Conservation (phyloP, 2,888 invertebrate genomes). For the Melanophora roralis region DNA sequence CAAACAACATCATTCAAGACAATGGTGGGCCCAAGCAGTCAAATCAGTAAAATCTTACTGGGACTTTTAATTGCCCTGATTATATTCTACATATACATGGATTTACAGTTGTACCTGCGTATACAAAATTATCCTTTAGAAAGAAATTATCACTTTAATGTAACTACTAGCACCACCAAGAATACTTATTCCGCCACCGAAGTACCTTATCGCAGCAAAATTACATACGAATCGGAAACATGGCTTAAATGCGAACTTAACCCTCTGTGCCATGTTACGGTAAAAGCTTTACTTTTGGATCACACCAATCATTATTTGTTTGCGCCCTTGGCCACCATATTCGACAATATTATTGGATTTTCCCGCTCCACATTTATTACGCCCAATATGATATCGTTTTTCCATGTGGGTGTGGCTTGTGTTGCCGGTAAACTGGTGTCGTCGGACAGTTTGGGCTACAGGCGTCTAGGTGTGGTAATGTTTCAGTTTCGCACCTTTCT, state of each 20-base stretch:
- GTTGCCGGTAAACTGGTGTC: conserved; percentile 86
- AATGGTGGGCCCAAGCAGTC: conserved; percentile 85
- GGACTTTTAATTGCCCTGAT: conserved; percentile 80
- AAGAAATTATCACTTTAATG: conserved; percentile 76
- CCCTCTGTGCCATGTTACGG: conserved; percentile 88
- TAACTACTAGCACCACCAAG: conserved; percentile 22
- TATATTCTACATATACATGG: conserved; percentile 85
- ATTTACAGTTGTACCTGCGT: conserved; percentile 83
- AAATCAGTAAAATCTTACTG: conserved; percentile 84
- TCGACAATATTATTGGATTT: conserved; percentile 83
- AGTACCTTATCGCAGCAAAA: conserved; percentile 61
- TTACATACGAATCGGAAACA: conserved; percentile 69
- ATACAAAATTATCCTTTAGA: conserved; percentile 84
- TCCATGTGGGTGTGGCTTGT: conserved; percentile 87
- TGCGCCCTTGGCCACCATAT: conserved; percentile 85
- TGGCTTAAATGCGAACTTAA: conserved; percentile 84
- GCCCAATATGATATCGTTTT: conserved; percentile 89
- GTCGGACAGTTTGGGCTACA: conserved; percentile 83
- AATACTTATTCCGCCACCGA: conserved; percentile 53
- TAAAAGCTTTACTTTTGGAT: conserved; percentile 89
- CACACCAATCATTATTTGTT: conserved; percentile 90
- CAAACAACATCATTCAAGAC: conserved; percentile 74
- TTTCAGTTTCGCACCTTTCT: conserved; percentile 90
- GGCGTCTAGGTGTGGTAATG: conserved; percentile 85
- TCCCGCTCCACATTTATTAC: conserved; percentile 82